Evolutionary conservation across 2,888 invertebrate genomes (phyloP).

Genomic region (Xiphydria camelus): DNA sequence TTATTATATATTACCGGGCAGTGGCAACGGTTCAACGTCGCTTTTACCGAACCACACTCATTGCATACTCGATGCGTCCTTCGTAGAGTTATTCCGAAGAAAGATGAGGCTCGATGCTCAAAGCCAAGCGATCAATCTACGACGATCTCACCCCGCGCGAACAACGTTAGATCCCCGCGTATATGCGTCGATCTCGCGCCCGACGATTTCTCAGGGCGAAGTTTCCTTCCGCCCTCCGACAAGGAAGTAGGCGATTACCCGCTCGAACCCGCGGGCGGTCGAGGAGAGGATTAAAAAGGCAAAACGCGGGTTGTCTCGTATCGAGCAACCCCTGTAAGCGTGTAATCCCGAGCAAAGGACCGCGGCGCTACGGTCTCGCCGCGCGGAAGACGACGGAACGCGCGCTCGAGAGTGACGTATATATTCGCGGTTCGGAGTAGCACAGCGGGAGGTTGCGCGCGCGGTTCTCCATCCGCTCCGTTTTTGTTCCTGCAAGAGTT

Average conservation of each 20-base stretch:
- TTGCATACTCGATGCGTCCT: too few relatives aligned
- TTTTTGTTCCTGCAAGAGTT: slow-evolving; percentile 48
- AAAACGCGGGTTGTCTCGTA: slow-evolving; percentile 3
- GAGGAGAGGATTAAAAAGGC: slow-evolving; percentile 13
- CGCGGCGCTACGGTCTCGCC: not conserved
- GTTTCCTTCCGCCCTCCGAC: too few relatives aligned
- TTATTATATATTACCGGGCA: too few relatives aligned
- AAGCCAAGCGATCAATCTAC: too few relatives aligned
- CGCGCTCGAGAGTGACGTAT: slow-evolving; percentile 16
- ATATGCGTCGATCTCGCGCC: too few relatives aligned
- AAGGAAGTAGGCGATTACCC: not conserved
- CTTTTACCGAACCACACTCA: too few relatives aligned
- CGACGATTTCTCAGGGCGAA: too few relatives aligned
- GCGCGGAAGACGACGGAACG: not conserved
- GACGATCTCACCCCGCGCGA: too few relatives aligned
- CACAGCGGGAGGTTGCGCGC: slow-evolving; percentile 9
- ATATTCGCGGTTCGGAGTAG: slow-evolving; percentile 15
- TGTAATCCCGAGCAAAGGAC: slow-evolving; percentile 18
- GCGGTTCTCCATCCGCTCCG: slow-evolving; percentile 22
- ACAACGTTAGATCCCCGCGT: too few relatives aligned
- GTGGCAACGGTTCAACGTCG: too few relatives aligned
- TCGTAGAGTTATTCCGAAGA: too few relatives aligned
- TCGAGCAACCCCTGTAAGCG: slow-evolving; percentile 12
- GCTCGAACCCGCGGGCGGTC: not conserved
- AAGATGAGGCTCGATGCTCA: too few relatives aligned